Percentiles rank a stretch among this genome's conserved stretches.
These are phyloP conservation scores for Anarsia innoxiella DNA, from an alignment of 2,888 invertebrate genomes.

Conservation along the genomic window DNA sequence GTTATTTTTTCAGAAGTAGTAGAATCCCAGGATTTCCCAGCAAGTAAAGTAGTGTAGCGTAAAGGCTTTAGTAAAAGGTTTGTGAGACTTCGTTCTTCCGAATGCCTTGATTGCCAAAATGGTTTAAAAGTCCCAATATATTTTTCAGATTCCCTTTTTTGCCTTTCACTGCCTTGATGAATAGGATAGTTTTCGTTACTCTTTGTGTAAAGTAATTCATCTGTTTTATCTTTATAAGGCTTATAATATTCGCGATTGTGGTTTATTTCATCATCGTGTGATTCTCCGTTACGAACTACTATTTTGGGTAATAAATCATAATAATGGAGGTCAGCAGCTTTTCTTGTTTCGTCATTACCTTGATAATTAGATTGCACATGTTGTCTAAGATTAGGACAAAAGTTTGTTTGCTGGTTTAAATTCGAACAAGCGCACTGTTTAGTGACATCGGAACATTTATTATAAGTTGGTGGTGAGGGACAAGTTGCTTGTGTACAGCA, in stretches of 20 bases:
- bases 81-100: conserved; percentile 48
- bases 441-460: conserved; percentile 22
- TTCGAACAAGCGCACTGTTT: conserved; percentile 18
- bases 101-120: conserved; percentile 41
- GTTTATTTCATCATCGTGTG: too few relatives aligned
- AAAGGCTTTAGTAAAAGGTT: conserved; percentile 45
- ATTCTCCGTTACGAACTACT: conserved; percentile 33
- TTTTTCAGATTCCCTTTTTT: conserved; percentile 36
- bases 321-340: conserved; percentile 28
- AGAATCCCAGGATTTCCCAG: conserved; percentile 22
- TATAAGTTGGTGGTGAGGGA: conserved; percentile 18
- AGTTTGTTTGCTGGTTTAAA: conserved; percentile 19
- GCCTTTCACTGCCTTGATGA: too few relatives aligned
- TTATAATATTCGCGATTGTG: too few relatives aligned
- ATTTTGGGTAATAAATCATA: conserved; percentile 39
- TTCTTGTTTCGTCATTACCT: conserved; percentile 22
- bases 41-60: conserved; percentile 48
- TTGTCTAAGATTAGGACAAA: too few relatives aligned
- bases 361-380: too few relatives aligned
- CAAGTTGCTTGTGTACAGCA: conserved; percentile 21
- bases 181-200: background rate
- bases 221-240: background rate
- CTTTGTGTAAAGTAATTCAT: background rate
- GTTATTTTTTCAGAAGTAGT: conserved; percentile 49
- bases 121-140: too few relatives aligned